phyloP scores from a whole-genome alignment of 2,888 invertebrate species.

The Petrolisthes cinctipes region DNA sequence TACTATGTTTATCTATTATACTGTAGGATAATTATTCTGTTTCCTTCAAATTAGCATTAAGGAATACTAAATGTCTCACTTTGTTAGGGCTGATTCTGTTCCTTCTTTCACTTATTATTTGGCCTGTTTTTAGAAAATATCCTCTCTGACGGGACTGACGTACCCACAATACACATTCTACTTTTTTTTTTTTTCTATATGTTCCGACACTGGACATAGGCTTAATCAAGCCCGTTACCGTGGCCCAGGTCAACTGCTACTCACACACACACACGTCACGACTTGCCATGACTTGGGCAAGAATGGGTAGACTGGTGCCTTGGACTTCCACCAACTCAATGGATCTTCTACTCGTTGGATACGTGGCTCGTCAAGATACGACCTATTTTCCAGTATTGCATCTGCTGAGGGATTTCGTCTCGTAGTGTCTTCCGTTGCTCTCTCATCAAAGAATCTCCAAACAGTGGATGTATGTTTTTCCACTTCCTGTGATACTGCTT shows the following conservation, averaged over 20 bases:
- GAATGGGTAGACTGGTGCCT: background rate
- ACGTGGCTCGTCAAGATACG: constrained; percentile 29
- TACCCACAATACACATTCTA: constrained; percentile 20
- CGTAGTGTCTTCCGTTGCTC: constrained; percentile 6
- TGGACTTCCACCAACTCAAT: background rate
- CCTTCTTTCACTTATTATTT: constrained; percentile 12
- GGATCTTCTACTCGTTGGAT: background rate
- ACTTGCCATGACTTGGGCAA: background rate
- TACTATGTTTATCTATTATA: too few species aligned
- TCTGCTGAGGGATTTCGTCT: constrained; percentile 24
- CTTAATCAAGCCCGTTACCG: too few species aligned
- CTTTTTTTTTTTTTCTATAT: too few species aligned
- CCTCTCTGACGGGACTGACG: constrained; percentile 18
- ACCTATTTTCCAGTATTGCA: constrained; percentile 10
- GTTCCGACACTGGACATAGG: too few species aligned
- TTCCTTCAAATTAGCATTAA: background rate
- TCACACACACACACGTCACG: too few species aligned
- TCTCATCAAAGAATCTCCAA: constrained; percentile 34
- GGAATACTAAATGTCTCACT: constrained; percentile 19
- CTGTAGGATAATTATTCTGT: too few species aligned
- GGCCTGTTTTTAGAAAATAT: constrained; percentile 28
- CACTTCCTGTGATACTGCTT: background rate
- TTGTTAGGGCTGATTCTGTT: constrained; percentile 15
- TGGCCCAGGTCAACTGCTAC: too few species aligned
- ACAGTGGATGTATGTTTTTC: background rate